A percentile compares a stretch with the other conserved stretches of the same genome.
Conservation (phyloP, 1,140 invertebrate genomes). For the Pseudomyrmex sp. region DNA sequence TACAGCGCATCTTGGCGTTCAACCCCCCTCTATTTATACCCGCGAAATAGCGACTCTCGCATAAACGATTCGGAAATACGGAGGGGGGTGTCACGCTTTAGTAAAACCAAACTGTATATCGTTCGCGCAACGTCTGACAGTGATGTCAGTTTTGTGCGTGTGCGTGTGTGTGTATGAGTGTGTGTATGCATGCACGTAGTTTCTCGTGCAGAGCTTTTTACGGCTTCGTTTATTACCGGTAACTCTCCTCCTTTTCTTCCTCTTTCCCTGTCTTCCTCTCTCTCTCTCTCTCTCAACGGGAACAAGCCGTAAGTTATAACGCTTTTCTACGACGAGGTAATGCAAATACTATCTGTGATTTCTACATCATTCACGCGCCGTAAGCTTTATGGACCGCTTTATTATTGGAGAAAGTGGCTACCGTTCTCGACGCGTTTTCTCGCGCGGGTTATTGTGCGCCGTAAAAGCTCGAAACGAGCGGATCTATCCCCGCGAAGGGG, state of each 20-base stretch:
- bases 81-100: too few relatives aligned
- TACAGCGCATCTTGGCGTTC: too few relatives aligned
- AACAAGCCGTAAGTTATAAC: not conserved
- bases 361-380: slow-evolving; percentile 43
- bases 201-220: slow-evolving; percentile 22
- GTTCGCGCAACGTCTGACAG: not conserved
- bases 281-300: not conserved
- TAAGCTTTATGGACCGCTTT: slow-evolving; percentile 56
- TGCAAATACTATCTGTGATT: slow-evolving; percentile 53
- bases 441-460: slow-evolving; percentile 45
- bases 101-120: too few relatives aligned
- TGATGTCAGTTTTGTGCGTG: slow-evolving; percentile 2
- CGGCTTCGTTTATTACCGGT: slow-evolving; percentile 12
- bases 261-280: not conserved
- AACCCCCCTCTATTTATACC: too few relatives aligned
- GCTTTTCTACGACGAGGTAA: slow-evolving; percentile 19
- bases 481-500: not conserved
- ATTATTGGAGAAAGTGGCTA: slow-evolving; percentile 48
- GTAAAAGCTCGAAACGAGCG: slow-evolving; percentile 43
- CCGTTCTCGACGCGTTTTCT: not conserved
- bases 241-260: not conserved
- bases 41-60: too few relatives aligned
- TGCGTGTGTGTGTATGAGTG: too few relatives aligned
- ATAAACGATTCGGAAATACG: too few relatives aligned
- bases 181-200: not conserved